Evolutionary conservation across 1,140 invertebrate genomes (phyloP).

Genomic region (Pseudobourletiella spinata): DNA sequence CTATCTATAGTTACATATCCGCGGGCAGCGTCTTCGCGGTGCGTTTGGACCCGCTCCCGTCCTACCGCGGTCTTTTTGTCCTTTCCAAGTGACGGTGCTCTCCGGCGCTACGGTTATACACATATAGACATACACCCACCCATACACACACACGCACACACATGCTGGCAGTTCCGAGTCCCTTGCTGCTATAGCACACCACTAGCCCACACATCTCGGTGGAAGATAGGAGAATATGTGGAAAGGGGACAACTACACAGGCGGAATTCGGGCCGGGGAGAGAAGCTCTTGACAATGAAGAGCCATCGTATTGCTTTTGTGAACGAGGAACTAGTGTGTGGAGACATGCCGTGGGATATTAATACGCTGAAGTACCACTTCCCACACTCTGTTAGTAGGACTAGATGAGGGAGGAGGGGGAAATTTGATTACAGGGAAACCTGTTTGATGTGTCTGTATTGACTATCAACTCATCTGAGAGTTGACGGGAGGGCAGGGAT

Average conservation of each 20-base stretch:
- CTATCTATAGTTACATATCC: neutral
- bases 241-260: too few species aligned
- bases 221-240: too few species aligned
- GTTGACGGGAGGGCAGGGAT: slow-evolving; percentile 19
- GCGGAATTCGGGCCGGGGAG: too few species aligned
- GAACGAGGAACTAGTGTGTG: neutral
- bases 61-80: neutral
- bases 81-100: neutral
- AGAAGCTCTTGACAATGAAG: slow-evolving; percentile 23
- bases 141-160: too few species aligned
- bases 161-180: too few species aligned
- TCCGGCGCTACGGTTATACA: too few species aligned
- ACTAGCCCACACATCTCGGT: too few species aligned
- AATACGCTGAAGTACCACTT: slow-evolving; percentile 12
- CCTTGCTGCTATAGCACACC: too few species aligned
- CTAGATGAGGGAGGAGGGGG: neutral
- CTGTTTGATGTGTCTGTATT: slow-evolving; percentile 23
- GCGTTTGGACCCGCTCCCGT: too few species aligned
- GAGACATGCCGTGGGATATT: slow-evolving; percentile 21
- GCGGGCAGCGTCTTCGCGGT: too few species aligned
- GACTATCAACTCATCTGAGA: slow-evolving; percentile 24
- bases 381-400: neutral
- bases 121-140: too few species aligned
- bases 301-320: slow-evolving; percentile 24
- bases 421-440: slow-evolving; percentile 26